Conservation (phyloP, 2,113 vertebrate genomes). For the Isurus oxyrinchus region DNA sequence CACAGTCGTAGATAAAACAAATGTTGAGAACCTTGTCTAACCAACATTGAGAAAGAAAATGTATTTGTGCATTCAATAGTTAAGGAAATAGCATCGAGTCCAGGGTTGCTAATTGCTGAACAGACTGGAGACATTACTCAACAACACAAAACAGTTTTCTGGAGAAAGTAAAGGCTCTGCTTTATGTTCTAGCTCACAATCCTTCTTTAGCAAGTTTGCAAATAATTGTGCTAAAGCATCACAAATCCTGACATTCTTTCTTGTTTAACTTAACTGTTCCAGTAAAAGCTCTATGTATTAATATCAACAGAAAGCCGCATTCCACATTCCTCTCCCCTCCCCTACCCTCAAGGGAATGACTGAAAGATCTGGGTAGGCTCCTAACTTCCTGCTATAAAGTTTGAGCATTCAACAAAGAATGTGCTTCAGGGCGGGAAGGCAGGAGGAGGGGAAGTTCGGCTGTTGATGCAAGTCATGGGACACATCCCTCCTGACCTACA, state of each 20-base stretch:
- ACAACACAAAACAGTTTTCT: not conserved
- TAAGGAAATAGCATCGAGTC: not conserved
- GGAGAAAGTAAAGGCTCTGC: not conserved
- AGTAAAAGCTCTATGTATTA: not conserved
- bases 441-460: not conserved
- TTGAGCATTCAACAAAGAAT: slow-evolving; percentile 40
- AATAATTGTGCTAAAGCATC: not conserved
- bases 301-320: slow-evolving; percentile 10
- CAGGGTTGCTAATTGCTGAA: not conserved
- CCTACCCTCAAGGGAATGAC: not conserved
- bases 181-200: not conserved
- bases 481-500: slow-evolving; percentile 23
- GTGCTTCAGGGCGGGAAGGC: not conserved
- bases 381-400: slow-evolving; percentile 42
- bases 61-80: not conserved
- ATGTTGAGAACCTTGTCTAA: not conserved
- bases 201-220: not conserved
- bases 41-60: not conserved
- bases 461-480: slow-evolving; percentile 33
- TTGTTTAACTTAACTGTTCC: not conserved
- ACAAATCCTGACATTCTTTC: not conserved
- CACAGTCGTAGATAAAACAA: not conserved
- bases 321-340: not conserved
- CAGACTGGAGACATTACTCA: not conserved
- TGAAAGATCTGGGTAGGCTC: slow-evolving; percentile 13